Conservation (phyloP, 1,140 invertebrate genomes). For the Riptortus pedestris region DNA sequence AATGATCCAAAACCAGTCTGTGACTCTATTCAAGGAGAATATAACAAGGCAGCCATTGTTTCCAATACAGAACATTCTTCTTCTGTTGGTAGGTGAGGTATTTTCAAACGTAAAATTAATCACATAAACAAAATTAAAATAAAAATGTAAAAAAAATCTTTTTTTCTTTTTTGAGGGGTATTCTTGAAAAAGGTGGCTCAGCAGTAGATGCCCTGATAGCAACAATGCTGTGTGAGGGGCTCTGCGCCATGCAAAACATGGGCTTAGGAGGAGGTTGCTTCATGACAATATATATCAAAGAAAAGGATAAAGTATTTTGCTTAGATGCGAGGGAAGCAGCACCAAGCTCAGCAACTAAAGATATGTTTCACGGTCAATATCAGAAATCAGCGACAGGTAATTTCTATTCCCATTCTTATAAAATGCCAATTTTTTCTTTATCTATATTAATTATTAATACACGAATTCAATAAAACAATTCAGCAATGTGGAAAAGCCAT, state of each 20-base stretch:
- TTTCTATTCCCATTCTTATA: constrained; percentile 29
- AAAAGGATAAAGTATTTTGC: constrained; percentile 37
- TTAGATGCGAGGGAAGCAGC: constrained; percentile 62
- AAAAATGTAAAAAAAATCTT: too few relatives aligned
- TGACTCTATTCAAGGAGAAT: constrained; percentile 23
- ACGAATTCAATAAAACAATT: too few relatives aligned
- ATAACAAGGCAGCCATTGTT: constrained; percentile 31
- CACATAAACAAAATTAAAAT: too few relatives aligned
- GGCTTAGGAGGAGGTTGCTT: constrained; percentile 76
- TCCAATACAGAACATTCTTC: constrained; percentile 36
- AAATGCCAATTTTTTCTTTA: constrained; percentile 22
- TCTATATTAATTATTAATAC: too few relatives aligned
- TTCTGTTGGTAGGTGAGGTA: constrained; percentile 35
- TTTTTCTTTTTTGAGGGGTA: constrained; percentile 38
- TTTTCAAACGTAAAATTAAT: constrained; percentile 26
- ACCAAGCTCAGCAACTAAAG: constrained; percentile 42
- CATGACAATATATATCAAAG: constrained; percentile 59
- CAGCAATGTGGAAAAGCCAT: too few relatives aligned
- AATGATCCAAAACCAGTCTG: constrained; percentile 22
- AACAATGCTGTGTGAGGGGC: constrained; percentile 67
- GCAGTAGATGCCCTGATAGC: constrained; percentile 77
- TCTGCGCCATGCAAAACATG: constrained; percentile 66
- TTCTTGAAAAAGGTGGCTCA: constrained; percentile 55
- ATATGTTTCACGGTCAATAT: constrained; percentile 51
- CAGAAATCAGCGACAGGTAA: constrained; percentile 5